These are phyloP conservation scores for Apamea sordens DNA, from an alignment of 2,888 invertebrate genomes.

Conservation along the genomic window DNA sequence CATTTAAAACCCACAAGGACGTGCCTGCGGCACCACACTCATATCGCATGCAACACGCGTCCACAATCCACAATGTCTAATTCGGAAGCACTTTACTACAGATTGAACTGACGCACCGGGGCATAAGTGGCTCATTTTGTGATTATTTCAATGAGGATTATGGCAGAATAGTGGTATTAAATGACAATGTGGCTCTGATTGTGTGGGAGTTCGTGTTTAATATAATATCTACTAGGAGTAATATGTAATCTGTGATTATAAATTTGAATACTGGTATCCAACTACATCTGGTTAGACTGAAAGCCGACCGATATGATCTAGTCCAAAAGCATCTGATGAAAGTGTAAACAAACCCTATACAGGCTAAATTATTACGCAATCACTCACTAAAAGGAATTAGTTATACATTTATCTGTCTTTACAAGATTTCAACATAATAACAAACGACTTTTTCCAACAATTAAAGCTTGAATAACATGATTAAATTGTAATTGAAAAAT, in stretches of 20 bases:
- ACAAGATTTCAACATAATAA: no score
- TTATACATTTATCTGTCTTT: no score
- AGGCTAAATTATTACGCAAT: not conserved
- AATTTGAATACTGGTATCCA: not conserved
- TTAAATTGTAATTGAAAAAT: no score
- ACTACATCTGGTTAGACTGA: not conserved
- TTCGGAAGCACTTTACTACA: conserved; percentile 35
- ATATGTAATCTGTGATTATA: not conserved
- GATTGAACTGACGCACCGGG: conserved; percentile 34
- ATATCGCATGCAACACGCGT: conserved; percentile 37
- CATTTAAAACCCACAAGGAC: conserved; percentile 11
- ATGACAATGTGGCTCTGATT: conserved; percentile 48
- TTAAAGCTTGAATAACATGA: no score
- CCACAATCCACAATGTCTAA: conserved; percentile 30
- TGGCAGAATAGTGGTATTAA: conserved; percentile 18
- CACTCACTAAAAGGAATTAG: no score
- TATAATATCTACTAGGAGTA: not conserved
- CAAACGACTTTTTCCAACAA: no score
- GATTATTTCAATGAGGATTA: conserved; percentile 49
- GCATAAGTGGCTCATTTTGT: conserved; percentile 43
- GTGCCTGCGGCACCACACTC: not conserved
- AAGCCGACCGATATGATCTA: not conserved
- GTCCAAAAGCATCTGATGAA: not conserved
- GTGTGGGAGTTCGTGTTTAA: conserved; percentile 1
- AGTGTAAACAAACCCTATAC: not conserved